Conservation (phyloP, 2,888 invertebrate species). For the Heliconius charithonia region DNA sequence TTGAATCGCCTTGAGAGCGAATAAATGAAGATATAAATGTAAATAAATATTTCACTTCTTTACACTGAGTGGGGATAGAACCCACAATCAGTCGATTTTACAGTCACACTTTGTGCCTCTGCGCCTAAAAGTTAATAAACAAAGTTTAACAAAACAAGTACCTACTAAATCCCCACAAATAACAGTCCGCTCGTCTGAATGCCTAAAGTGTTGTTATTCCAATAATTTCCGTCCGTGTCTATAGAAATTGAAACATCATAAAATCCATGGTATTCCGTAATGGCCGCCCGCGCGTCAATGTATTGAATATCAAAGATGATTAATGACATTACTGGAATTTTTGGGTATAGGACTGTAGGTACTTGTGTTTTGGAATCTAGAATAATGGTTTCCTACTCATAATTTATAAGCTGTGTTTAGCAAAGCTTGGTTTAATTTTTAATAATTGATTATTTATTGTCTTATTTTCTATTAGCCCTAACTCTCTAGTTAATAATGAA, state of each 20-base stretch:
- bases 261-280: constrained; percentile 71
- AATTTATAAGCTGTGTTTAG: constrained; percentile 4
- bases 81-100: too few species aligned
- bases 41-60: too few species aligned
- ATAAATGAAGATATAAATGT: too few species aligned
- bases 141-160: constrained; percentile 1
- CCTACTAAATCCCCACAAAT: constrained; percentile 59
- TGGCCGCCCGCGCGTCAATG: constrained; percentile 72
- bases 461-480: not conserved
- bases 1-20: too few species aligned
- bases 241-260: constrained; percentile 74
- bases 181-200: constrained; percentile 76
- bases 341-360: constrained; percentile 50
- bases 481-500: not conserved
- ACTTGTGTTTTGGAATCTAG: constrained; percentile 38
- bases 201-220: constrained; percentile 70
- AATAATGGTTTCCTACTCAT: not conserved
- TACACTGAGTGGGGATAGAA: too few species aligned
- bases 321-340: constrained; percentile 77
- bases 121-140: too few species aligned
- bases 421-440: not conserved
- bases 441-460: not conserved
- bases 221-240: constrained; percentile 66
- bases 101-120: too few species aligned
- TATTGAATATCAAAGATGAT: constrained; percentile 82